phyloP scores from a whole-genome alignment of 92 coral and sea anemone species.

The Isaurus tuberculatus region DNA sequence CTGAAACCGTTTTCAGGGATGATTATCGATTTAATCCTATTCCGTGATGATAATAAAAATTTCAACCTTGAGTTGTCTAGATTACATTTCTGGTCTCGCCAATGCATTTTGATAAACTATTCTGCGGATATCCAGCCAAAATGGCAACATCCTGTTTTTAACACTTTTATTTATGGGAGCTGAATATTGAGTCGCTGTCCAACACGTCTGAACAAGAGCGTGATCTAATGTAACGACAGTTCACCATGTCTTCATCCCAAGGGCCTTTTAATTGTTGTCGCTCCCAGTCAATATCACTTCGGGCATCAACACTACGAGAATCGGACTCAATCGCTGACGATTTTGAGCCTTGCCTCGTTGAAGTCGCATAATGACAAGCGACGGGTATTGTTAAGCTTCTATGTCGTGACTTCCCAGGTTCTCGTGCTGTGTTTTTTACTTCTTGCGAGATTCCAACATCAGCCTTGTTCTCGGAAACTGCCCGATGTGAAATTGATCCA shows the following conservation, averaged over 20 bases:
- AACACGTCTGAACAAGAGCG: conserved; percentile 46
- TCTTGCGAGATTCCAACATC: conserved; percentile 14
- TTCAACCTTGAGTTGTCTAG: no score
- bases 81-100: no score
- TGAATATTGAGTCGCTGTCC: conserved; percentile 32
- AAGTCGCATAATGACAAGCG: neutral
- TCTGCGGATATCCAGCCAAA: no score
- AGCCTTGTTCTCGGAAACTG: conserved; percentile 12
- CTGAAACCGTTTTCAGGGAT: no score
- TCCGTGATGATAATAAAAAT: no score
- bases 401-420: conserved; percentile 33
- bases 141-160: no score
- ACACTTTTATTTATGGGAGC: neutral
- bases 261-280: conserved; percentile 1
- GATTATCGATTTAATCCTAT: no score
- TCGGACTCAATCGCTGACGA: conserved; percentile 9
- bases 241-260: conserved; percentile 57
- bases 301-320: conserved; percentile 9
- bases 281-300: conserved; percentile 28
- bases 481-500: neutral
- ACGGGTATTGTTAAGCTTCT: conserved; percentile 56
- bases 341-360: neutral
- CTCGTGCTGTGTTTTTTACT: neutral
- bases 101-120: no score
- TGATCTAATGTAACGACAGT: conserved; percentile 62